These are phyloP conservation scores for Tarsius wallacei DNA, from an alignment of 2,797 vertebrate species.

Conservation along the genomic window DNA sequence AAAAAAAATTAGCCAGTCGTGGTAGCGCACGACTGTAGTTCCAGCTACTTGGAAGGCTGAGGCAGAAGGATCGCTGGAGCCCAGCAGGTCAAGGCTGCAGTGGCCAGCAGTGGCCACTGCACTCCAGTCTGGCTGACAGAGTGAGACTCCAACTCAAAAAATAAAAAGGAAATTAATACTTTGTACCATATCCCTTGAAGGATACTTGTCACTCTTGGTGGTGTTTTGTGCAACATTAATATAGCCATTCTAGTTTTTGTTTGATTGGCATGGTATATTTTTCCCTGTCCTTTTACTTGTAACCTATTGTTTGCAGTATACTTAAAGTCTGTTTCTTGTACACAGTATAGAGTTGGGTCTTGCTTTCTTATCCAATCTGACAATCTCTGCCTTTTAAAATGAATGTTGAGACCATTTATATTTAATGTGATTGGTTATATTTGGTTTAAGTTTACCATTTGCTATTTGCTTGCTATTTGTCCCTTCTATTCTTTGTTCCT, in stretches of 20 bases:
- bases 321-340: neutral
- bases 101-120: no score
- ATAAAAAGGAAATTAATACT: neutral
- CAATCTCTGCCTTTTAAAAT: neutral
- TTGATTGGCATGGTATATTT: neutral
- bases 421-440: neutral
- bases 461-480: neutral
- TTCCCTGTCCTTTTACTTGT: neutral
- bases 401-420: neutral
- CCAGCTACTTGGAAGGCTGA: no score
- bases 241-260: neutral
- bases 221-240: neutral
- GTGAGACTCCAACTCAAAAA: no score
- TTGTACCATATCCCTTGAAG: neutral
- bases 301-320: slow-evolving; percentile 3
- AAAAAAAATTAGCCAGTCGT: no score
- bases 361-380: neutral
- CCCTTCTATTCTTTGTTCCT: neutral
- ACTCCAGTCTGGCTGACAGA: no score
- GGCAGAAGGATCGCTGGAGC: no score
- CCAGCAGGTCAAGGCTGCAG: no score
- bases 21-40: no score
- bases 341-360: neutral
- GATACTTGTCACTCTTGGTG: neutral
- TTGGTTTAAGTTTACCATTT: neutral